Evolutionary conservation across 2,888 invertebrate genomes (phyloP).

Genomic region (Stomorhina lunata): DNA sequence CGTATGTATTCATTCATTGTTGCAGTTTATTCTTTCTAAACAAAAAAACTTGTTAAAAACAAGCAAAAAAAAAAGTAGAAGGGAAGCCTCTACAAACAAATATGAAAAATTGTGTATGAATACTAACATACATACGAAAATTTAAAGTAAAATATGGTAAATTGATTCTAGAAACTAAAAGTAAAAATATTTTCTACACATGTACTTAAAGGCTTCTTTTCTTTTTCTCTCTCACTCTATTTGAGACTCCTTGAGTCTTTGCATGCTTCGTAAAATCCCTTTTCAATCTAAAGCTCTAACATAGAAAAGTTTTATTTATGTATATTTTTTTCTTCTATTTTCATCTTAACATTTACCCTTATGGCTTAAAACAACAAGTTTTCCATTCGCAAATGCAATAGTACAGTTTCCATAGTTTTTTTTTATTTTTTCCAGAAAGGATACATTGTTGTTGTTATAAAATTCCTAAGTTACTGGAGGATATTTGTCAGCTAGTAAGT

Average conservation of each 20-base stretch:
- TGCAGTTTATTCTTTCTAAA: not conserved
- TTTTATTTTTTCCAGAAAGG: no score
- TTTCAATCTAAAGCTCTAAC: conserved; percentile 29
- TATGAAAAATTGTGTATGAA: not conserved
- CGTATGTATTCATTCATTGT: not conserved
- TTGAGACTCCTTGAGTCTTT: not conserved
- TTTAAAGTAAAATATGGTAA: conserved; percentile 7
- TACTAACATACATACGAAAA: not conserved
- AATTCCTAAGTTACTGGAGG: conserved; percentile 23
- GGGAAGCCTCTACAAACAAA: not conserved
- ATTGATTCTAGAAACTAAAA: conserved; percentile 14
- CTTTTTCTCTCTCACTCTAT: not conserved
- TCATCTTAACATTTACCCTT: conserved; percentile 18
- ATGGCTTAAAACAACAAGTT: conserved; percentile 29
- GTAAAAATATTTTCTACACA: not conserved
- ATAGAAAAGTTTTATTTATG: conserved; percentile 7
- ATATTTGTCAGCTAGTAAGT: conserved; percentile 41
- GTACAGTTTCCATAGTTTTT: not conserved
- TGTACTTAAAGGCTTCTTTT: not conserved
- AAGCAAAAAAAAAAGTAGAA: not conserved
- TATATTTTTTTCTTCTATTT: not conserved
- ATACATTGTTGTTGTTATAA: not conserved
- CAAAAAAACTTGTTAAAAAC: conserved; percentile 9
- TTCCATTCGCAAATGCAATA: conserved; percentile 4
- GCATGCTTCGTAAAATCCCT: conserved; percentile 1